Base-by-base conservation (phyloP, 2,888 invertebrate genomes). In the Scaptodrosophila latifasciaeformis region DNA sequence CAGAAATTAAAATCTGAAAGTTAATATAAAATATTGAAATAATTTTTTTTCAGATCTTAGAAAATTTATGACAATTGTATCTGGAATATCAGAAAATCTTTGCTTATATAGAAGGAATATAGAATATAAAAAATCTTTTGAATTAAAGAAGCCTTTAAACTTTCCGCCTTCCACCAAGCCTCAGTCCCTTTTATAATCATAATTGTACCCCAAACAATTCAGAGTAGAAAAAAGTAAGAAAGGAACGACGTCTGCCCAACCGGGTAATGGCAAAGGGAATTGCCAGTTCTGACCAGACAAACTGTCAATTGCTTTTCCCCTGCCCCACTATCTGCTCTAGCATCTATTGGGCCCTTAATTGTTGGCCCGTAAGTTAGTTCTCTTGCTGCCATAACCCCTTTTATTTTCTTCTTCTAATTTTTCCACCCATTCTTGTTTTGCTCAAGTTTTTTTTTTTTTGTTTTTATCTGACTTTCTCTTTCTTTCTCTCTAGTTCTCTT, bases 101-200 rank as follows among this genome's bases (percentile, higher is more conserved):
- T n/a, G n/a, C n/a, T n/a, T n/a, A n/a, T n/a, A n/a, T n/a, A n/a
- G n/a, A n/a, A n/a, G n/a, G n/a, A n/a, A n/a, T n/a, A 31, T 10
- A 30, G 27, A 31, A 13, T 37, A 50, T 18, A 57, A 62, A 62
- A 79, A 78, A 70, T 81, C 75, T n/a, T n/a, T n/a, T n/a, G n/a
- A 80, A 75, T 78, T 80, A 78, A 78, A 65, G 60, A 56, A 54
- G 70, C 59, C 78, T 71, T 15, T 18, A 39, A 48, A 48, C n/a
- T n/a, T n/a, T n/a, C n/a, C n/a, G n/a, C n/a, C n/a, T n/a, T n/a
- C n/a, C n/a, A n/a, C n/a, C n/a, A n/a, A n/a, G n/a, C n/a, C n/a
- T n/a, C 34, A 24, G 59, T 64, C 78, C 70, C 63, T 75, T 64
- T 79, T 72, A 79, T 79, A 75, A 78, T 71, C 76, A 76, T 74